Base-by-base conservation (phyloP, 92 coral and sea anemone species). In the Hydrozoanthus gracilis region DNA sequence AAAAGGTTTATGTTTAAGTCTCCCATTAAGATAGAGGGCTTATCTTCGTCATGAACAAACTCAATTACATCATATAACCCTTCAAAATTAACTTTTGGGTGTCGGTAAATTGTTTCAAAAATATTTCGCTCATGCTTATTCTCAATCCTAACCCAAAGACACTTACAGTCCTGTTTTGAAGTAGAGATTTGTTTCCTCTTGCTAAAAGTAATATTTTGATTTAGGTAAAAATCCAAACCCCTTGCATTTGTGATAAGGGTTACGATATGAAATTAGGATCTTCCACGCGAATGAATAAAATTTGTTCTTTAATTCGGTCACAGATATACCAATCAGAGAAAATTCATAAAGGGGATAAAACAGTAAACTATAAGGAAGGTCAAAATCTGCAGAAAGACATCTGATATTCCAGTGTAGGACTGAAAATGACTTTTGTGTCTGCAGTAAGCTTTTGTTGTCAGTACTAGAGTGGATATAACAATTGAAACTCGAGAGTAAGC, bases 31-130 rank as follows among this genome's bases (percentile, higher is more conserved):
- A 62, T 68, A 68, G 48, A 70, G 49, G 44, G 75, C 75, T 70
- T 83, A 83, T 76, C 76, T 77, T 84, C 88, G 8, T 68, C 50
- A 64, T 89, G 51, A 45, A 84, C 16, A 16, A 7, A 74, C 7
- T 89, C 88, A 84, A 72, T 79, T 71, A 76, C 54, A 70, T 78
- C 16, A 68, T 68, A 86, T 47, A 86, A 84, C 1, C 39, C 16
- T 73, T 75, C 85, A 44, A 84, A 13, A 50, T 83, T 76, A 8
- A 66, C 73, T 77, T 78, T 77, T 44, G 92, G 92, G 76, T 89
- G 92, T 64, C 92, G 87, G 68, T 85, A 89, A 8, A 89, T 77
- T 7, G 86, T 77, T 44, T 89, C 92, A 76, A 89, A 89, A 51
- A 89, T 58, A 86, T 90, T 86, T n/a, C 67, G 87, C 68, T 86